A percentile compares a stretch with the other conserved stretches of the same genome.
Evolutionary conservation across 2,113 vertebrate genomes (phyloP).

Genomic region (Pyrgilauda ruficollis): DNA sequence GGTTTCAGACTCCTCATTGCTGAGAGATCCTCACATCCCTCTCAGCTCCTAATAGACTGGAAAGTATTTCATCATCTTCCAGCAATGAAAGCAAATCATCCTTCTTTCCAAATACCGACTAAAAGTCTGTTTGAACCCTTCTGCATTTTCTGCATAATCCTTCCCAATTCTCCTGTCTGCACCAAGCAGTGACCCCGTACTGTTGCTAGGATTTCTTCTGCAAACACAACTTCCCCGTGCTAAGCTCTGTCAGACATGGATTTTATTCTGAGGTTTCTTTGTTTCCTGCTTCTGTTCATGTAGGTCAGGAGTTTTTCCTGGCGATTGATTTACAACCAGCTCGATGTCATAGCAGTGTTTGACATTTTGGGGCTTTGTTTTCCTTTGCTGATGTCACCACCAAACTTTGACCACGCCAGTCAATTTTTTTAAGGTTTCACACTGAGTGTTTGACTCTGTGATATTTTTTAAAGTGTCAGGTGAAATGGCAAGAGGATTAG

Average conservation of each 20-base stretch:
- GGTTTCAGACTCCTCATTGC: neutral
- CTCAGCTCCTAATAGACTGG: slow-evolving; percentile 29
- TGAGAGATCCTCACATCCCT: slow-evolving; percentile 14
- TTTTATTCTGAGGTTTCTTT: slow-evolving; percentile 42
- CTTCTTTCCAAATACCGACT: slow-evolving; percentile 10
- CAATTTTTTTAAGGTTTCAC: neutral
- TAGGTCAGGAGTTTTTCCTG: slow-evolving; percentile 58
- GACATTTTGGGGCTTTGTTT: slow-evolving; percentile 34
- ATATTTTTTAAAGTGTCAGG: neutral
- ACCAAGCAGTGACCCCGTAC: slow-evolving; percentile 15
- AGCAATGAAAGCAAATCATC: slow-evolving; percentile 59
- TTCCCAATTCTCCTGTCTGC: slow-evolving; percentile 5
- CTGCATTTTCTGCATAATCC: slow-evolving; percentile 60
- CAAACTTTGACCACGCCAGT: neutral
- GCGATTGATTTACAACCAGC: slow-evolving; percentile 21
- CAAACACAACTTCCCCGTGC: slow-evolving; percentile 51
- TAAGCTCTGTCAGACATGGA: slow-evolving; percentile 57
- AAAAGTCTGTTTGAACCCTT: slow-evolving; percentile 36
- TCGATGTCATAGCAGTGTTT: neutral
- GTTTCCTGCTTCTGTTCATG: slow-evolving; percentile 40
- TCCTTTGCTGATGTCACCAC: neutral
- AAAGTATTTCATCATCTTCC: slow-evolving; percentile 51
- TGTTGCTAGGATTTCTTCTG: slow-evolving; percentile 50
- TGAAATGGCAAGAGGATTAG: slow-evolving; percentile 2
- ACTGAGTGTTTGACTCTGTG: neutral